Conservation (phyloP, 2,797 vertebrate species). For the Rhinogobio ventralis region DNA sequence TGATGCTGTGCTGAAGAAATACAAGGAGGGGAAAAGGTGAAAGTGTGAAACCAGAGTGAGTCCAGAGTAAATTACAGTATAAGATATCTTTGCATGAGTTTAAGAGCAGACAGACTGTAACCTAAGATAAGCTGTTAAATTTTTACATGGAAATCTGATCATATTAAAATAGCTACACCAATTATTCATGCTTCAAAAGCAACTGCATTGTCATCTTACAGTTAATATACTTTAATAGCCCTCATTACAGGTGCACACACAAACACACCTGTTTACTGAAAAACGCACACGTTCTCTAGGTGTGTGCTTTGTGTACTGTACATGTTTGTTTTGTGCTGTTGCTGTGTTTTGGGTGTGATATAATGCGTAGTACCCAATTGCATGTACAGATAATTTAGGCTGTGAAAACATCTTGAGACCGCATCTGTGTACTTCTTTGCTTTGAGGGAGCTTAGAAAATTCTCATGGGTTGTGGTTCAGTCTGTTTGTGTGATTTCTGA, state of each 20-base stretch:
- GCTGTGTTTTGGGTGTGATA: conserved; percentile 1
- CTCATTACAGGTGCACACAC: not conserved
- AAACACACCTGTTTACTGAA: not conserved
- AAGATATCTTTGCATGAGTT: conserved; percentile 41
- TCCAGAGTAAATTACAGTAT: conserved; percentile 15
- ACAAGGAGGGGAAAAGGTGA: conserved; percentile 23
- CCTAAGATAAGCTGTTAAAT: conserved; percentile 39
- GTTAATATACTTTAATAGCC: conserved; percentile 20
- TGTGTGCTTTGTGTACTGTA: not conserved
- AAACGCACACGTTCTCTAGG: not conserved
- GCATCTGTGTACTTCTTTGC: not conserved
- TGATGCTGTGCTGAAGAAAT: not conserved
- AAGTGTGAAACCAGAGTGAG: conserved; percentile 36
- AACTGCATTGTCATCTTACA: not conserved
- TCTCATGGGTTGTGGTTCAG: not conserved
- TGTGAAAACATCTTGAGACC: not conserved
- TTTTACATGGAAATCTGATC: conserved; percentile 58
- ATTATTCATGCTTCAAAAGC: conserved; percentile 28
- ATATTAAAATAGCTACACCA: conserved; percentile 45
- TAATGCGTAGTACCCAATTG: not conserved
- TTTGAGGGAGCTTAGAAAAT: not conserved
- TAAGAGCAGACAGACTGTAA: conserved; percentile 45
- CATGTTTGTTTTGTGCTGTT: conserved; percentile 1
- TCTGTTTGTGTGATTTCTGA: conserved; percentile 27
- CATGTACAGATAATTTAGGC: not conserved